Evolutionary conservation across 2,797 vertebrate species (phyloP), one percentile per base, ranked within the genome.

Genomic region (Manis pentadactyla): DNA sequence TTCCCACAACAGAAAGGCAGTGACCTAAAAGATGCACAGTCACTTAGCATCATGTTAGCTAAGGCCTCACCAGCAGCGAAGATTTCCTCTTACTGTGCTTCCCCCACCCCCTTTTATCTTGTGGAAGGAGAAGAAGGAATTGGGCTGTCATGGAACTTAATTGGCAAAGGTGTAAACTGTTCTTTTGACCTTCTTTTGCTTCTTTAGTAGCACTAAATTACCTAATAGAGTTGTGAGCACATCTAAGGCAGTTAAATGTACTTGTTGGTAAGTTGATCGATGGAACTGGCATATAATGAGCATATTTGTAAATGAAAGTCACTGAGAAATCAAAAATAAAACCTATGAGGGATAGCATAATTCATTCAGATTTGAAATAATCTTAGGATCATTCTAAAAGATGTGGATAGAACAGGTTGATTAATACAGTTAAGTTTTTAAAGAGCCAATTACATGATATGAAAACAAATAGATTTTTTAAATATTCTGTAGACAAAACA

Each of bases 381-480:
- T 49, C 64, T 66, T 23, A 90, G 39, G 21, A 81, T 84, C 59
- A 21, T 82, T 96, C 74, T 85, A 73, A 82, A 92, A 93, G 25
- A 92, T 92, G 15, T 73, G 61, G 85, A 93, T 92, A 75, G 34
- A 92, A n/a, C 4, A 90, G 34, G 27, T 85, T 94, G 71, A 95
- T 71, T 94, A 59, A 83, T 34, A 73, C 42, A 90, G 51, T 87
- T 84, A 57, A 87, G 46, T 31, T 87, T 96, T 93, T 78, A 1
- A 55, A 53, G 97, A 87, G 49, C 90, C 68, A 97, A 17, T 82
- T 90, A 46, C 25, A 34, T 46, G 17, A 71, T 79, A 46, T 61
- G 53, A 90, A 90, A 87, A 39, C 77, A 69, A 83, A 74, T 39
- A 96, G 74, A 51, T 31, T 85, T 79, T 94, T 59, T 39, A 63